These are phyloP conservation scores for Denticeps clupeoides DNA, from an alignment of 2,797 vertebrate species.

Conservation along the genomic window DNA sequence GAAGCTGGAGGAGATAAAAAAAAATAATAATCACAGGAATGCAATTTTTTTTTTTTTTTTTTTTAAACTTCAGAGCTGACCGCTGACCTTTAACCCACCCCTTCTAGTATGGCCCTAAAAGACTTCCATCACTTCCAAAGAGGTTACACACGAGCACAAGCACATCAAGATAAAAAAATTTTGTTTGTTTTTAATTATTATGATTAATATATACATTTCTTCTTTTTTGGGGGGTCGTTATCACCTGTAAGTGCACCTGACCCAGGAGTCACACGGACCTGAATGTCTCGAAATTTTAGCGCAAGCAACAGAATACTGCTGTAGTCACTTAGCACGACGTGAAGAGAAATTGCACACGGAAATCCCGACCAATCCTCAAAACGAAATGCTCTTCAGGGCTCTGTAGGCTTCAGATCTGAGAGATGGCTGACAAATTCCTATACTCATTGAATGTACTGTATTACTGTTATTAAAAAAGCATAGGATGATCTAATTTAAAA, in stretches of 20 bases:
- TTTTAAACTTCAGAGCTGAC: no score
- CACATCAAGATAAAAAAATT: no score
- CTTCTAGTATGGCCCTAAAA: no score
- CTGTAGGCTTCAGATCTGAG: conserved; percentile 58
- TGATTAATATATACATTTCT: no score
- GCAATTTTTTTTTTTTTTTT: background rate
- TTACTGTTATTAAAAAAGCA: conserved; percentile 81
- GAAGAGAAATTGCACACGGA: conserved; percentile 48
- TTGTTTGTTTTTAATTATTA: no score
- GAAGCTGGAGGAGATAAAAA: no score
- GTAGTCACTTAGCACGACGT: conserved; percentile 63
- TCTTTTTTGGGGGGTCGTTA: no score
- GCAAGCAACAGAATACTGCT: conserved; percentile 41
- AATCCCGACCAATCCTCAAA: conserved; percentile 55
- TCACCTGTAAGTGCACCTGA: conserved; percentile 14
- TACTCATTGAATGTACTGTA: conserved; percentile 99
- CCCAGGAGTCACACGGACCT: conserved; percentile 24
- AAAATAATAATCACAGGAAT: conserved; percentile 4
- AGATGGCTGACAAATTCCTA: conserved; percentile 85
- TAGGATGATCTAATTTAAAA: conserved; percentile 77
- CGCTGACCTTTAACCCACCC: no score
- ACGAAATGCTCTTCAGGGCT: conserved; percentile 60
- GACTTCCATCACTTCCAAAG: no score
- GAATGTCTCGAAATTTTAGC: conserved; percentile 27
- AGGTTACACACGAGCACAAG: no score